A percentile compares a stretch with the other conserved stretches of the same genome.
Evolutionary conservation across 2,113 vertebrate genomes (phyloP).

Genomic region (Rattus rattus): DNA sequence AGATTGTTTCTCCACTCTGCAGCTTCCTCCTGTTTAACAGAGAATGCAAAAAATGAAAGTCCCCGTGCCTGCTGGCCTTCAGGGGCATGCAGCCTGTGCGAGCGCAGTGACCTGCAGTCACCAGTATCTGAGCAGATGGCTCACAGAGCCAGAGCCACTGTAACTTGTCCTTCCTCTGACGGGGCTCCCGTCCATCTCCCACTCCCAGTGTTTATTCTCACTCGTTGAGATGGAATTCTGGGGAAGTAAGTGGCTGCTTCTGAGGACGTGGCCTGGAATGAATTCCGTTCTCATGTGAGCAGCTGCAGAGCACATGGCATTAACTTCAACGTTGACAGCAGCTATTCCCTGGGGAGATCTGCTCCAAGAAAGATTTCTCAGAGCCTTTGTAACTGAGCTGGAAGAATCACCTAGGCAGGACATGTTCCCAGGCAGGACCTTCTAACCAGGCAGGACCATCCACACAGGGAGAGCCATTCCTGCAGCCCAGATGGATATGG

Average conservation of each 20-base stretch:
- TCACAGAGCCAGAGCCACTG: background rate
- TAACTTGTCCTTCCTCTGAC: background rate
- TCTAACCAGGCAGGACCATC: background rate
- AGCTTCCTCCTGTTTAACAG: background rate
- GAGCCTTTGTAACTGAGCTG: background rate
- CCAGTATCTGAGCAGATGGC: background rate
- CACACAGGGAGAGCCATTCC: background rate
- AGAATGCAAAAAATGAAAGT: background rate
- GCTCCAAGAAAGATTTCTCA: background rate
- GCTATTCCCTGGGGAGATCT: background rate
- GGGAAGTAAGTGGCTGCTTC: background rate
- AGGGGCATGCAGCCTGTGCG: background rate
- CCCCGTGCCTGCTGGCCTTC: background rate
- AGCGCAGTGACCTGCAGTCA: background rate
- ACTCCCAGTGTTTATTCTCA: background rate
- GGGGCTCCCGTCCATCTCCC: background rate
- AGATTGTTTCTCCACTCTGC: background rate
- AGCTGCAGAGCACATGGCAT: background rate
- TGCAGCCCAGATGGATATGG: fast-evolving
- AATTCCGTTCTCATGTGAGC: background rate
- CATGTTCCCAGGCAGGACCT: background rate
- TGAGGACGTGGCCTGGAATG: background rate
- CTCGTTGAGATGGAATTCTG: background rate
- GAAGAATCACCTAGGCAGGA: background rate
- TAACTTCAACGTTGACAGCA: background rate